A percentile compares a stretch with the other conserved stretches of the same genome.
Evolutionary conservation across 2,888 invertebrate species (phyloP).

Genomic region (Lutraria lutraria): DNA sequence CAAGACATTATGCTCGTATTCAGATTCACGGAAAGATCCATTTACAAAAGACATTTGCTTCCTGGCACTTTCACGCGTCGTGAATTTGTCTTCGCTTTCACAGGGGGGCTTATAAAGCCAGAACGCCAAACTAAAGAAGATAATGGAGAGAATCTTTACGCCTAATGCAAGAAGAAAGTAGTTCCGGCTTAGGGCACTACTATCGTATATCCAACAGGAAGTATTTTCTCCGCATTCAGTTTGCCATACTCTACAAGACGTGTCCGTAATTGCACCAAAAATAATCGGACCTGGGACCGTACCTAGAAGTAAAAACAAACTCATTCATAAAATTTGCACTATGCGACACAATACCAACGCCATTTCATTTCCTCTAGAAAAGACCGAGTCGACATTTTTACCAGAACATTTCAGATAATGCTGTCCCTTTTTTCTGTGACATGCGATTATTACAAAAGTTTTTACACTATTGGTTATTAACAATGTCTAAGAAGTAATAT

Average conservation of each 20-base stretch:
- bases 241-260: conserved; percentile 73
- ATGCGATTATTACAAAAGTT: too few species aligned
- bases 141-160: conserved; percentile 63
- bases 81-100: conserved; percentile 9
- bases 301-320: conserved; percentile 58
- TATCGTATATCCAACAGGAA: conserved; percentile 76
- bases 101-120: conserved; percentile 71
- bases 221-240: conserved; percentile 70
- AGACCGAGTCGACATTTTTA: too few species aligned
- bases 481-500: too few species aligned
- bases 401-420: too few species aligned
- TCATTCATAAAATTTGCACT: not conserved
- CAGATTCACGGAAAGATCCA: conserved; percentile 64
- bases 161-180: conserved; percentile 73
- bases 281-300: conserved; percentile 75
- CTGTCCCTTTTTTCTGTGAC: too few species aligned
- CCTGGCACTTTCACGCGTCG: conserved; percentile 52
- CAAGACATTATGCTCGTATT: conserved; percentile 58
- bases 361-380: too few species aligned
- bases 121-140: conserved; percentile 70
- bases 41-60: conserved; percentile 64
- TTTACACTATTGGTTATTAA: too few species aligned
- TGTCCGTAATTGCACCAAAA: conserved; percentile 75
- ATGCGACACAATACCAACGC: too few species aligned
- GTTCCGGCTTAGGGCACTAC: conserved; percentile 69